Base-by-base conservation (phyloP, 2,797 vertebrate genomes). In the Chromobotia macracanthus region DNA sequence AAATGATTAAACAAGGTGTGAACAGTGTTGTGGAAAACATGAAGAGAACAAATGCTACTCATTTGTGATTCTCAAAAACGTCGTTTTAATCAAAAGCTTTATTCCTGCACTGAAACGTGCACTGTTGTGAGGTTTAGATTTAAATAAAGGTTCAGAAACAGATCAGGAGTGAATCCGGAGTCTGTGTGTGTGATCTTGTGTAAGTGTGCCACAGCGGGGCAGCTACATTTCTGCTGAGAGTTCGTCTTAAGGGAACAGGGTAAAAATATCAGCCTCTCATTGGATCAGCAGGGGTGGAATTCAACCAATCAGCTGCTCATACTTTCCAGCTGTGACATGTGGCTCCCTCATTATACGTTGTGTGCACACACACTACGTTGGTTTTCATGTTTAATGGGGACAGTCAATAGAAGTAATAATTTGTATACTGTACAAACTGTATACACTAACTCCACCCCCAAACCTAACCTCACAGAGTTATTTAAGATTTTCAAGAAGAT, bases 201-300 rank as follows among this genome's bases (percentile, higher is more conserved):
- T 38, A 31, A 3, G 61, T 66, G 65, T 60, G 64, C 41, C 46
- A 15, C 76, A 78, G 67, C 6, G 6, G 76, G 63, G 67, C 25
- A 41, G 55, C 66, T 61, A 25, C 1, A 61, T 31, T 21, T 12
- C 41, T 60, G 55, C 75, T 77, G 41, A 48, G 75, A 69, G 65
- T 65, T 70, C 56, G 46, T 53, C 76, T 63, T 44, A 31, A 55
- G 77, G 58, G 58, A 79, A 79, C 18, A 64, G 68, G 8, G 19
- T 72, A 79, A 72, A 79, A 79, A 72, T 65, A 72, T 55, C 58
- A 79, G 16, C 68, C 46, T 31, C 77, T 79, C 58, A 79, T 79
- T 72, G 77, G 77, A 68, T 64, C 58, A 55, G 58, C 58, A 44
- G 58, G 68, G 21, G 68, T 58, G 11, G 1, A 72, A 63, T 50